Percentiles rank a stretch among this genome's conserved stretches.
Evolutionary conservation across 2,797 vertebrate genomes (phyloP).

Genomic region (Enteromius viviparus): DNA sequence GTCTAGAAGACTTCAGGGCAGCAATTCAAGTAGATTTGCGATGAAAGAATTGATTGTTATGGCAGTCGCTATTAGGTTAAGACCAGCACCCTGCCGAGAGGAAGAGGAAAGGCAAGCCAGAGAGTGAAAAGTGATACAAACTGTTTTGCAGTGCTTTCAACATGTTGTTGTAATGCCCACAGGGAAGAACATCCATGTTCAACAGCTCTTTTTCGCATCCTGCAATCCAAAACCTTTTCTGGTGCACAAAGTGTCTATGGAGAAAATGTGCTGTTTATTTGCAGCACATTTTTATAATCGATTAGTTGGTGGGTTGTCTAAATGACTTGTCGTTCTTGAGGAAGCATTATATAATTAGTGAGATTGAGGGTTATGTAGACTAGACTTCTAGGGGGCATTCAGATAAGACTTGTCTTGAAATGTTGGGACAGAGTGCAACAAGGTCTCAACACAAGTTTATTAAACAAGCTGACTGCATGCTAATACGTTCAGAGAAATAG

Average conservation of each 20-base stretch:
- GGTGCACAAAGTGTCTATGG: background rate
- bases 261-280: background rate
- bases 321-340: background rate
- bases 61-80: slow-evolving; percentile 67
- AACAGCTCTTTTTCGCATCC: background rate
- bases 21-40: slow-evolving; percentile 67
- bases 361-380: background rate
- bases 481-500: background rate
- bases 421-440: background rate
- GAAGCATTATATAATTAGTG: background rate
- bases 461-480: background rate
- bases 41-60: slow-evolving; percentile 74
- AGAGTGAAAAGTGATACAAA: slow-evolving; percentile 13
- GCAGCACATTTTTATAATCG: background rate
- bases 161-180: slow-evolving; percentile 13
- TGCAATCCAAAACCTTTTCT: background rate
- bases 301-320: background rate
- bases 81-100: slow-evolving; percentile 27
- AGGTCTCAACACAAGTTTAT: background rate
- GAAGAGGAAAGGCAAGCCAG: slow-evolving; percentile 6
- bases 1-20: slow-evolving; percentile 54
- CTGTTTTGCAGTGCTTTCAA: slow-evolving; percentile 8
- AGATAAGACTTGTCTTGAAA: background rate
- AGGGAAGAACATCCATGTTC: slow-evolving; percentile 17
- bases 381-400: background rate